These are phyloP conservation scores for Scomberomorus guttatus DNA, from an alignment of 2,797 vertebrate species.

Conservation along the genomic window DNA sequence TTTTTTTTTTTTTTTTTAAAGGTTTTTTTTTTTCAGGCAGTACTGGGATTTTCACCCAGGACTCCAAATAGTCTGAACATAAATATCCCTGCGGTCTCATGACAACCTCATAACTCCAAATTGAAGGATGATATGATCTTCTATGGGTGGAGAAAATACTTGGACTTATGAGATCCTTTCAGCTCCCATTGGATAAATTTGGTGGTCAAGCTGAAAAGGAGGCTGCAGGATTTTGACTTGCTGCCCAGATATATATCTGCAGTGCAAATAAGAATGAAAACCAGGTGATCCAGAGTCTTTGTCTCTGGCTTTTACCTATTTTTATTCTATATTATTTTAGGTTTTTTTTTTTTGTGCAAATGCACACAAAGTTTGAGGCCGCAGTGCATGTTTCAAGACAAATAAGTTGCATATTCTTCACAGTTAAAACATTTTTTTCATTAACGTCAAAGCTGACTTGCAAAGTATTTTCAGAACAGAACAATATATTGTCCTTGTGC, in stretches of 20 bases:
- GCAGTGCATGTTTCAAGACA: not conserved
- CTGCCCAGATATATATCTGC: not conserved
- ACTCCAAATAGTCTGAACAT: slow-evolving; percentile 53
- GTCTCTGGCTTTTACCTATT: not conserved
- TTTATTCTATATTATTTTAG: not conserved
- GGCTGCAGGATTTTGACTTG: slow-evolving; percentile 35
- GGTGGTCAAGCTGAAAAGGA: slow-evolving; percentile 55
- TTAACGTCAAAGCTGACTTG: not conserved
- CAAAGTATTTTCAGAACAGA: not conserved
- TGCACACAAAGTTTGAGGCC: not conserved
- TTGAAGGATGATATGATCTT: slow-evolving; percentile 72
- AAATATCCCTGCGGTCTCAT: slow-evolving; percentile 71
- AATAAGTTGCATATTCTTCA: not conserved
- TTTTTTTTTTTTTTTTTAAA: not conserved
- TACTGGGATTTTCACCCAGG: slow-evolving; percentile 35
- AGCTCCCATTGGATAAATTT: slow-evolving; percentile 38
- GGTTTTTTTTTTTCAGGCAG: not conserved
- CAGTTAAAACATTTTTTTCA: not conserved
- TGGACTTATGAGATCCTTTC: slow-evolving; percentile 65
- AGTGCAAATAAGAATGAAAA: not conserved
- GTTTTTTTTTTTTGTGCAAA: not conserved
- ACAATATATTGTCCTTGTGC: not conserved
- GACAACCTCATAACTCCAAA: slow-evolving; percentile 73
- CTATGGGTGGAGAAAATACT: slow-evolving; percentile 47
- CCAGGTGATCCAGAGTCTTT: not conserved